These are phyloP conservation scores for Dione juno DNA, from an alignment of 2,888 invertebrate genomes.

Conservation along the genomic window DNA sequence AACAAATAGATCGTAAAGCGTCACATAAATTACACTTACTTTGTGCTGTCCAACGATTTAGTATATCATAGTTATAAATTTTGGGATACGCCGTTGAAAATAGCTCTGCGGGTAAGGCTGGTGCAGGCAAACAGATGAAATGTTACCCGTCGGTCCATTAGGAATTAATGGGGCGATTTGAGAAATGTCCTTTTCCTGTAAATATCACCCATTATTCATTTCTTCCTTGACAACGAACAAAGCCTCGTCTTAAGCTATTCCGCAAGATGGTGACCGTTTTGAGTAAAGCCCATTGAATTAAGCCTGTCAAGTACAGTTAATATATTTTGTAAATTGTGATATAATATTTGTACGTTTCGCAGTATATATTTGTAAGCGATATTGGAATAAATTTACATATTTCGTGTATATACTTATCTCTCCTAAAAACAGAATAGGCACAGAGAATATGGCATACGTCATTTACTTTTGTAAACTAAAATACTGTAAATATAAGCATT, in stretches of 20 bases:
- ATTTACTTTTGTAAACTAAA: too few species aligned
- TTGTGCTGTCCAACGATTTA: slow-evolving; percentile 77
- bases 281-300: slow-evolving; percentile 31
- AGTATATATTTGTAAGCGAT: background rate
- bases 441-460: too few species aligned
- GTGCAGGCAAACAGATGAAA: slow-evolving; percentile 81
- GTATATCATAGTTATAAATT: slow-evolving; percentile 72
- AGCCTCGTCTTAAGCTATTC: slow-evolving; percentile 35
- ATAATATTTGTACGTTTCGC: slow-evolving; percentile 4
- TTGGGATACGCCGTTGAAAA: slow-evolving; percentile 76
- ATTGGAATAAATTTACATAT: background rate
- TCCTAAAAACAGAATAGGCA: too few species aligned
- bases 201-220: slow-evolving; percentile 75
- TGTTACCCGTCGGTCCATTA: slow-evolving; percentile 79
- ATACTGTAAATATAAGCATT: too few species aligned
- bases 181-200: slow-evolving; percentile 81
- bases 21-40: slow-evolving; percentile 77
- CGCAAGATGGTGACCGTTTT: slow-evolving; percentile 30
- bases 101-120: slow-evolving; percentile 74
- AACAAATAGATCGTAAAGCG: slow-evolving; percentile 69
- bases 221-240: slow-evolving; percentile 52
- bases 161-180: slow-evolving; percentile 81
- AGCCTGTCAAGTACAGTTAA: slow-evolving; percentile 7
- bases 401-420: background rate
- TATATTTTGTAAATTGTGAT: slow-evolving; percentile 13